A percentile compares a stretch with the other conserved stretches of the same genome.
phyloP scores from a whole-genome alignment of 1,140 invertebrate genomes.

The Teleopsis dalmanni region DNA sequence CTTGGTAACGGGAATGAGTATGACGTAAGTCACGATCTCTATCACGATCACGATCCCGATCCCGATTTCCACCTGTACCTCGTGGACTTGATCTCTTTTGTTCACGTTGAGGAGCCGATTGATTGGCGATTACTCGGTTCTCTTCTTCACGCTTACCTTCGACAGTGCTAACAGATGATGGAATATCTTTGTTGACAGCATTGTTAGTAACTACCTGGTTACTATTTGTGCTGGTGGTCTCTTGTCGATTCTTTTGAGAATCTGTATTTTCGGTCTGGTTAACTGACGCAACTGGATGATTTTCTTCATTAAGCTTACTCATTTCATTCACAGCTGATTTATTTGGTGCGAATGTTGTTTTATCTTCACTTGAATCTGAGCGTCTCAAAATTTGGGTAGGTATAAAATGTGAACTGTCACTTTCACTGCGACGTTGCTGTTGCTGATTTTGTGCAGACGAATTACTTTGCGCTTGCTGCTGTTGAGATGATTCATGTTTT shows the following conservation, averaged over 20 bases:
- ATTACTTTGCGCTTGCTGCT: conserved; percentile 13
- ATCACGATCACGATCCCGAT: conserved; percentile 15
- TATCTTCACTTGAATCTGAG: conserved; percentile 21
- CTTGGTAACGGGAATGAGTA: conserved; percentile 33
- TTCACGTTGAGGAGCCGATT: conserved; percentile 5
- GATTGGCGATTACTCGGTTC: neutral
- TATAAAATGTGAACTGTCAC: conserved; percentile 14
- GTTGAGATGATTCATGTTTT: neutral
- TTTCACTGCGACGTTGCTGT: conserved; percentile 8
- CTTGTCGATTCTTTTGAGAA: conserved; percentile 11
- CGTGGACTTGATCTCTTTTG: conserved; percentile 38
- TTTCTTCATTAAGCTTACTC: conserved; percentile 11
- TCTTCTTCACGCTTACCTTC: conserved; percentile 4
- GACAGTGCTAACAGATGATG: neutral
- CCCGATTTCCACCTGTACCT: conserved; percentile 31
- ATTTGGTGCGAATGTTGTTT: neutral
- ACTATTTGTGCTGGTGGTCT: conserved; percentile 17
- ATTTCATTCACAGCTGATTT: neutral
- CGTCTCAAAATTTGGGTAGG: conserved; percentile 36
- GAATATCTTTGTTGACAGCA: neutral
- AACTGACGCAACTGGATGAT: neutral
- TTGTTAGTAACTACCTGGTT: neutral
- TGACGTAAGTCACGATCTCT: conserved; percentile 24
- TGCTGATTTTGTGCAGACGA: conserved; percentile 11
- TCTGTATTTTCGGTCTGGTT: neutral